Evolutionary conservation across 2,888 invertebrate genomes (phyloP), one percentile per base, ranked within the genome.

Genomic region (Chrysolina haemoptera): DNA sequence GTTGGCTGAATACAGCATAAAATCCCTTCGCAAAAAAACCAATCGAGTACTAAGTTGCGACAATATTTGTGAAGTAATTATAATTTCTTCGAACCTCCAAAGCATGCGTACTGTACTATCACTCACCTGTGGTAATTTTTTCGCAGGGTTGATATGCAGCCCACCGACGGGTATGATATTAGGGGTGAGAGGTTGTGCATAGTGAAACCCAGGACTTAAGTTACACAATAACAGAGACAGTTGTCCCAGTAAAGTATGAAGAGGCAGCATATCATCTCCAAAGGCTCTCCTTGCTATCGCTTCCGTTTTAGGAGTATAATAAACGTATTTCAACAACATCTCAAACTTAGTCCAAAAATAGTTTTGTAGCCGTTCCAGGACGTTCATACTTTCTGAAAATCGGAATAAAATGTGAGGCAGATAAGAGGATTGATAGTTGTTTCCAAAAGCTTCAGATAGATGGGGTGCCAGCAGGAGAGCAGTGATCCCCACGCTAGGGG

Each of bases 111-210:
- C n/a, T n/a, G n/a, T n/a, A n/a, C n/a, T n/a, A n/a, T n/a, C 16
- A 48, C 79, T 74, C 79, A 85, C 85, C 69, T 82, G 71, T 40
- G 86, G 84, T 73, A 87, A 71, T 18, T 65, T 18, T 76, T 83
- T 80, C 0, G 80, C 65, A 62, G 80, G 73, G 73, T 80, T 78
- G 4, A 84, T 81, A 68, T 88, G 87, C 20, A 87, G 71, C 22
- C 87, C 87, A 35, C 86, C 87, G 22, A 87, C 84, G 22, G 86
- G 83, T 46, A 87, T 86, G 62, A 87, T 83, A 76, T 87, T 86
- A 9, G 87, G 86, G 9, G 86, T 79, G n/a, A 86, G 69, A 0
- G 84, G 78, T 76, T 83, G 82, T 1, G 86, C 82, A 71, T 81
- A 82, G 78, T 84, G 81, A 14, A 86, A 75, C 9, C 82, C 71